Percentiles rank a stretch among this genome's conserved stretches.
These are phyloP conservation scores for Tethya wilhelma DNA, from an alignment of 37 sponge, comb jelly and placozoan species.

Conservation along the genomic window DNA sequence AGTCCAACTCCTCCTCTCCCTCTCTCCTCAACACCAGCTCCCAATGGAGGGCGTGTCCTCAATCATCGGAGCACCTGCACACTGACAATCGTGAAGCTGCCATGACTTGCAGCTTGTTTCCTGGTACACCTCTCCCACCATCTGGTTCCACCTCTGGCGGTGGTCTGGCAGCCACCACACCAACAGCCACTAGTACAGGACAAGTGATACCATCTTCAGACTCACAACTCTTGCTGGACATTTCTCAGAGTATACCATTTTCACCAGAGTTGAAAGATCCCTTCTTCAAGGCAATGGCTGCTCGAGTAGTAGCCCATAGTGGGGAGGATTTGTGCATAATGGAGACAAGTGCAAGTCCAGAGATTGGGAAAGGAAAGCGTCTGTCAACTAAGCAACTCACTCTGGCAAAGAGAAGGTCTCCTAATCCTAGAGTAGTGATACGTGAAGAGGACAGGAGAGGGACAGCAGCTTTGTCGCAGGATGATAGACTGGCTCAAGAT, in stretches of 20 bases:
- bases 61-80: background rate
- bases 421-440: too few relatives aligned
- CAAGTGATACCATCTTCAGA: slow-evolving; percentile 1
- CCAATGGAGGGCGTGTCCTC: background rate
- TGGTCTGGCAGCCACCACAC: background rate
- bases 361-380: too few relatives aligned
- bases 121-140: background rate
- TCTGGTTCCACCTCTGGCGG: too few relatives aligned
- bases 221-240: slow-evolving; percentile 25
- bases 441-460: too few relatives aligned
- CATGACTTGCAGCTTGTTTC: background rate
- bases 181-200: background rate
- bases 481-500: background rate
- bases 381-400: too few relatives aligned
- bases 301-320: background rate
- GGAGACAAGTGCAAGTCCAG: too few relatives aligned
- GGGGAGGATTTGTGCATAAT: too few relatives aligned
- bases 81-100: background rate
- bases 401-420: too few relatives aligned
- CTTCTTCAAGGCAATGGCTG: too few relatives aligned
- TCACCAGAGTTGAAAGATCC: too few relatives aligned
- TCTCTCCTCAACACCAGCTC: background rate
- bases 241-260: slow-evolving; percentile 9
- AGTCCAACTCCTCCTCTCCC: too few relatives aligned
- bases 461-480: background rate